phyloP scores from a whole-genome alignment of 2,888 invertebrate species.

The Synanthedon myopaeformis region DNA sequence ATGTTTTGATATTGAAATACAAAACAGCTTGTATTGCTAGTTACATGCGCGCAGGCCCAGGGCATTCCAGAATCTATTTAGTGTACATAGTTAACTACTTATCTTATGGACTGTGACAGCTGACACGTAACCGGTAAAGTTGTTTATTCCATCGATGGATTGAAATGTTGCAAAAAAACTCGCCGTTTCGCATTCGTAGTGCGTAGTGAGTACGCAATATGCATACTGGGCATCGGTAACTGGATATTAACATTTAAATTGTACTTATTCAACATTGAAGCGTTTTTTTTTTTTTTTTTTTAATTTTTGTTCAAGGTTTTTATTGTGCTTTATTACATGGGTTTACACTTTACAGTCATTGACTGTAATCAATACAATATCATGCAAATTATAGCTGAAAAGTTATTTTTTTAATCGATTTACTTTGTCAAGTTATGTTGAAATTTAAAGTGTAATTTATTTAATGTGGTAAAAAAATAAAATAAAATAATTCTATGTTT shows the following conservation, averaged over 20 bases:
- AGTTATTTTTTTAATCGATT: too few relatives aligned
- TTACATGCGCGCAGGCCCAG: not conserved
- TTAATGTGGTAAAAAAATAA: too few relatives aligned
- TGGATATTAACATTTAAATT: conserved; percentile 26
- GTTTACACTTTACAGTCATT: not conserved
- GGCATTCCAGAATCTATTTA: not conserved
- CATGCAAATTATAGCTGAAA: too few relatives aligned
- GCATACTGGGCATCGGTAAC: conserved; percentile 17
- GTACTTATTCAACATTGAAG: conserved; percentile 18
- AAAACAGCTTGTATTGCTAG: too few relatives aligned
- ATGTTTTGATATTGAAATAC: too few relatives aligned
- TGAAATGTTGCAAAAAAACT: conserved; percentile 35
- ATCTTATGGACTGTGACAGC: conserved; percentile 30
- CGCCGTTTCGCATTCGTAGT: conserved; percentile 30
- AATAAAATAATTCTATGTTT: too few relatives aligned
- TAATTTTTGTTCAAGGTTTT: conserved; percentile 17
- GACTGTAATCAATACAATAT: too few relatives aligned
- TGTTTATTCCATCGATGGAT: conserved; percentile 42
- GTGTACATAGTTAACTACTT: not conserved
- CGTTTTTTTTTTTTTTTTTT: conserved; percentile 12
- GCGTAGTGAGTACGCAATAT: conserved; percentile 20
- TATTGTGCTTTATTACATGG: not conserved
- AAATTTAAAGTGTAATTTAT: too few relatives aligned
- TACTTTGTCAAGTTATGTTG: too few relatives aligned
- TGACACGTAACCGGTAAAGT: conserved; percentile 45